Evolutionary conservation across 2,113 vertebrate species (phyloP).

Genomic region (Arenaria interpres): DNA sequence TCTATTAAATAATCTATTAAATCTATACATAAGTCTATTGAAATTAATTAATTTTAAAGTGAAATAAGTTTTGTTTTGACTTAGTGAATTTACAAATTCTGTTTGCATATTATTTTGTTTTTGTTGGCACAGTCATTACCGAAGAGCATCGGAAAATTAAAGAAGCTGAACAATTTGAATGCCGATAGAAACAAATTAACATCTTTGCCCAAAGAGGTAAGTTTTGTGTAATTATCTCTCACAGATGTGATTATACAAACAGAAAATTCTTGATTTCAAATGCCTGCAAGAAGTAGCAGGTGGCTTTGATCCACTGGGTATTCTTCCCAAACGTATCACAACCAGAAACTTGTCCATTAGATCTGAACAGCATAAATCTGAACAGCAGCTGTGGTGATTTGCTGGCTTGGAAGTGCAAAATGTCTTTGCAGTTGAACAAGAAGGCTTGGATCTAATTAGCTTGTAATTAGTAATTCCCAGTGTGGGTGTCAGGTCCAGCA

Average conservation of each 20-base stretch:
- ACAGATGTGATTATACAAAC: not conserved
- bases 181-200: conserved; percentile 93
- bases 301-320: not conserved
- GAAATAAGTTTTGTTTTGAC: not conserved
- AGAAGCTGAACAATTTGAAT: conserved; percentile 95
- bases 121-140: conserved; percentile 83
- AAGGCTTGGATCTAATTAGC: not conserved
- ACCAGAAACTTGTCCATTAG: not conserved
- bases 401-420: not conserved
- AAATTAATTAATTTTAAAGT: not conserved
- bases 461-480: not conserved
- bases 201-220: conserved; percentile 94
- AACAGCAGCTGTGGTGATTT: not conserved
- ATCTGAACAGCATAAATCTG: not conserved
- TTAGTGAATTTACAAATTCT: not conserved
- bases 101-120: not conserved
- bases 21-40: not conserved
- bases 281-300: not conserved
- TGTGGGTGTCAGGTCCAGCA: not conserved
- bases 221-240: not conserved
- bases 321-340: not conserved
- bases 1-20: not conserved
- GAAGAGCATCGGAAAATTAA: conserved; percentile 92
- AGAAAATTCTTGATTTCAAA: not conserved
- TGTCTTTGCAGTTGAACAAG: not conserved